These are phyloP conservation scores for Drosophila phalerata DNA, from an alignment of 2,888 invertebrate species.

Conservation along the genomic window DNA sequence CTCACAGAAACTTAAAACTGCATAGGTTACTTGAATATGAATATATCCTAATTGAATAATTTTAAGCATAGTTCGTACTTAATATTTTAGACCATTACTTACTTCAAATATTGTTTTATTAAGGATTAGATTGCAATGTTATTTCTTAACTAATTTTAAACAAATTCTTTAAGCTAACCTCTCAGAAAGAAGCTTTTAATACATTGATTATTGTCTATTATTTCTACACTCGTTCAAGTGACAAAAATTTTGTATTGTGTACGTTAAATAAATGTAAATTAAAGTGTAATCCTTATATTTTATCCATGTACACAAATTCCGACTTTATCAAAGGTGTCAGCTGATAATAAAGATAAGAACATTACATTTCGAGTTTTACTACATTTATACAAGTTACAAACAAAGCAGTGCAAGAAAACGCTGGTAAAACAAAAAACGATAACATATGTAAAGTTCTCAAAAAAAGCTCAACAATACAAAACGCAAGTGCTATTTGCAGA, in stretches of 20 bases:
- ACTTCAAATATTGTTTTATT: neutral
- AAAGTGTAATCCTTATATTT: neutral
- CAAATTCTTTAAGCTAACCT: neutral
- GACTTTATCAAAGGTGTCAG: neutral
- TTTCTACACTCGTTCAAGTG: neutral
- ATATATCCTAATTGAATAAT: neutral
- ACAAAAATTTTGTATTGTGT: neutral
- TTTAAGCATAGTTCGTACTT: neutral
- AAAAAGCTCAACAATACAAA: slow-evolving; percentile 13
- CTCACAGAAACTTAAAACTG: slow-evolving; percentile 39
- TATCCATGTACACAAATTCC: neutral
- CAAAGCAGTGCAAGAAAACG: slow-evolving; percentile 14
- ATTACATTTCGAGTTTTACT: slow-evolving; percentile 4
- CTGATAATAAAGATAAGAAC: slow-evolving; percentile 16
- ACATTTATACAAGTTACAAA: slow-evolving; percentile 11
- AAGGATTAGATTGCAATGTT: neutral
- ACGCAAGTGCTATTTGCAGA: slow-evolving; percentile 3
- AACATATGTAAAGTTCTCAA: slow-evolving; percentile 21
- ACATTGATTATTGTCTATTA: neutral
- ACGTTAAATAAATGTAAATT: neutral
- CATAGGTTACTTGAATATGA: slow-evolving; percentile 4
- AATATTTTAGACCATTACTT: neutral
- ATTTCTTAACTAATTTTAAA: neutral
- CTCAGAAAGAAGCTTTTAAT: neutral
- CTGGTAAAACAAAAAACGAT: slow-evolving; percentile 14